Conservation (phyloP, 1,140 invertebrate genomes). For the Heliconius congener region DNA sequence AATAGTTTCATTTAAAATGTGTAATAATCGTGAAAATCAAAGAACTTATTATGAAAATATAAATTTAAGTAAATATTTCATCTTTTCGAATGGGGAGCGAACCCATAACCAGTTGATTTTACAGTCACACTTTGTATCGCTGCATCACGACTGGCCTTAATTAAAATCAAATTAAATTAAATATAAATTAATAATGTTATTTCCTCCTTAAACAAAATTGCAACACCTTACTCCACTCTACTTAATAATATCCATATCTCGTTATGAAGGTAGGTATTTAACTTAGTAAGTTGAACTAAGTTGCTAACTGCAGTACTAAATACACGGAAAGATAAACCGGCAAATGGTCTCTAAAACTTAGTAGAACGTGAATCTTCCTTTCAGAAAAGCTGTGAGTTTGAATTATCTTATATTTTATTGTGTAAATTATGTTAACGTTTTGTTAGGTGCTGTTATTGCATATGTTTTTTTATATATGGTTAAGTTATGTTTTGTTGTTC, state of each 20-base stretch:
- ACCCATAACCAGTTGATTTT: no score
- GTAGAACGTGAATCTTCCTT: not conserved
- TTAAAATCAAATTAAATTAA: no score
- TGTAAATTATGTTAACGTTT: not conserved
- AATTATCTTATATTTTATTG: not conserved
- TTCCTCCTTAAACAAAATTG: slow-evolving; percentile 11
- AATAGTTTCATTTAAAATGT: no score
- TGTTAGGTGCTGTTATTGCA: not conserved
- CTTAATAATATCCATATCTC: slow-evolving; percentile 34
- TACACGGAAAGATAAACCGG: slow-evolving; percentile 32
- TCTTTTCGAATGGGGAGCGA: no score
- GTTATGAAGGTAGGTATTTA: slow-evolving; percentile 31
- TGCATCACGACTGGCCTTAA: no score
- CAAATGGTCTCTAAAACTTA: slow-evolving; percentile 30
- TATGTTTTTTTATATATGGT: not conserved
- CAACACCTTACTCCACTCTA: slow-evolving; percentile 20
- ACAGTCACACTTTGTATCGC: no score
- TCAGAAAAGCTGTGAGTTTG: slow-evolving; percentile 1
- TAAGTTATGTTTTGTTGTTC: not conserved
- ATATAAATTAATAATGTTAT: no score
- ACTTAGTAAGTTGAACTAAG: slow-evolving; percentile 25
- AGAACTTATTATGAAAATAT: no score
- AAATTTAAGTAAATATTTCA: no score
- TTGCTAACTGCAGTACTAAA: slow-evolving; percentile 33
- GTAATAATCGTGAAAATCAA: no score